Evolutionary conservation across 2,113 vertebrate genomes (phyloP).

Genomic region (Acrocephalus arundinaceus): DNA sequence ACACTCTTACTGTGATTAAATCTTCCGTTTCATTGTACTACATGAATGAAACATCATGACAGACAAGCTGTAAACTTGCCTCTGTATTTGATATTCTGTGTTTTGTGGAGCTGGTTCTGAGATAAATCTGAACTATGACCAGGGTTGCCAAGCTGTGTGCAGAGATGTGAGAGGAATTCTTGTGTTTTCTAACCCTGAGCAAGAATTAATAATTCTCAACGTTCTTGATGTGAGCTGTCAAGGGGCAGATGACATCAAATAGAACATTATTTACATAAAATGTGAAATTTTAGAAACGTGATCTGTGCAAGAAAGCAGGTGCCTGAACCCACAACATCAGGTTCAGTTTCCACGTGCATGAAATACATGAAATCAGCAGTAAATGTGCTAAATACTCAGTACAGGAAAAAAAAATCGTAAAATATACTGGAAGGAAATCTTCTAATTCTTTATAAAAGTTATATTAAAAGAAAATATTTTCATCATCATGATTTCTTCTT

Average conservation of each 20-base stretch:
- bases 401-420: neutral
- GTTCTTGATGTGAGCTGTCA: neutral
- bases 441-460: neutral
- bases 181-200: neutral
- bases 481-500: too few species aligned
- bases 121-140: neutral
- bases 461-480: neutral
- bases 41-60: neutral
- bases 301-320: neutral
- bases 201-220: neutral
- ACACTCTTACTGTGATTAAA: neutral
- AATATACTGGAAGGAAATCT: fast-evolving
- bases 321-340: neutral
- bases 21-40: neutral
- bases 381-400: neutral
- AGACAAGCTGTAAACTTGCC: neutral
- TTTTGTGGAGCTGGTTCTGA: neutral
- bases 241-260: neutral
- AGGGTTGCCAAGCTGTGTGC: neutral
- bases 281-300: neutral
- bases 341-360: fast-evolving
- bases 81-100: neutral
- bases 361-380: neutral
- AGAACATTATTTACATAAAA: neutral
- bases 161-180: neutral